Percentiles rank a stretch among this genome's conserved stretches.
Conservation (phyloP, 2,113 vertebrate genomes). For the Alethe castanea region DNA sequence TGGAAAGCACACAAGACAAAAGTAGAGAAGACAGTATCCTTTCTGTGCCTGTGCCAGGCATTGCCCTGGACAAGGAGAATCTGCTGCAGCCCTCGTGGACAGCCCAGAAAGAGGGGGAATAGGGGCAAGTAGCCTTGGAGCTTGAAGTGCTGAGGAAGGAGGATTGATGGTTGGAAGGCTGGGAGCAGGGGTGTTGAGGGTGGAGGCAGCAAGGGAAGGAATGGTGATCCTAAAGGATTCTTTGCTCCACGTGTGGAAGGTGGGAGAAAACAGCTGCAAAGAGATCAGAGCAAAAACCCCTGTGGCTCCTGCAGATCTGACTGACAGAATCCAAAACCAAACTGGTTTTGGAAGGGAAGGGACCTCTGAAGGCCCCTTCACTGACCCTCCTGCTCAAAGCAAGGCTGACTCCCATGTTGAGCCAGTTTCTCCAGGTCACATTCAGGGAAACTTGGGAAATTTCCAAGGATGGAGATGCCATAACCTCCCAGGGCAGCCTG, state of each 20-base stretch:
- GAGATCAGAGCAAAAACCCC: background rate
- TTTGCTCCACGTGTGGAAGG: background rate
- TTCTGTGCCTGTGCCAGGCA: slow-evolving; percentile 25
- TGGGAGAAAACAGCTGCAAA: background rate
- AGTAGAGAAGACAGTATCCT: slow-evolving; percentile 99
- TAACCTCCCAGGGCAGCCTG: background rate
- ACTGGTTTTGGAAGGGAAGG: background rate
- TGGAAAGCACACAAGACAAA: slow-evolving; percentile 98
- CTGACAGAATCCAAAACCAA: background rate
- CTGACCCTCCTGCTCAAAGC: background rate
- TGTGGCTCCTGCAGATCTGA: background rate
- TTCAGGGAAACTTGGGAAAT: background rate
- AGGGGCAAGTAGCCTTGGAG: background rate
- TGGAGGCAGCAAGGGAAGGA: background rate
- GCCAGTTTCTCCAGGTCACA: background rate
- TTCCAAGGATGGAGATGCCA: background rate
- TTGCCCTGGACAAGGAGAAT: background rate
- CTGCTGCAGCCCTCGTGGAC: background rate
- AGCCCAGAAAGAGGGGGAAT: background rate
- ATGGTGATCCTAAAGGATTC: background rate
- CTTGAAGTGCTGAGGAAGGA: background rate
- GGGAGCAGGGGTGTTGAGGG: background rate
- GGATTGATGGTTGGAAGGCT: background rate
- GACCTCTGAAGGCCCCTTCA: background rate
- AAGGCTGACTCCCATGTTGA: background rate